Evolutionary conservation across 2,888 invertebrate genomes (phyloP).

Genomic region (Apeira syringaria): DNA sequence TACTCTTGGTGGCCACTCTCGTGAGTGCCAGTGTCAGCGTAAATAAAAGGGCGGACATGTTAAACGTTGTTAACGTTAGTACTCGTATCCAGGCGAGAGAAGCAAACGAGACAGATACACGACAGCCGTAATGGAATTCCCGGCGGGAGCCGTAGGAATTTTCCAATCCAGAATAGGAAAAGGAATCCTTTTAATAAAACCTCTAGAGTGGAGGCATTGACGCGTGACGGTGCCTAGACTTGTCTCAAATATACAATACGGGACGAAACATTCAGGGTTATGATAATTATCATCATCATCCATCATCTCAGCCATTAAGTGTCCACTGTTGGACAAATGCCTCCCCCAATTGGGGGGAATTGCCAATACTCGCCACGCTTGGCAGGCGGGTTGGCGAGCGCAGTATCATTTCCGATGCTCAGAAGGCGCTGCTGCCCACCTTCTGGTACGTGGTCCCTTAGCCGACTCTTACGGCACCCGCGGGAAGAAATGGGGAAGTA

Average conservation of each 20-base stretch:
- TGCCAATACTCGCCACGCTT: too few relatives aligned
- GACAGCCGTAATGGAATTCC: conserved; percentile 62
- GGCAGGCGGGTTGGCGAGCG: too few relatives aligned
- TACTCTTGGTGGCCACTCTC: too few relatives aligned
- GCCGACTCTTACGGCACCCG: too few relatives aligned
- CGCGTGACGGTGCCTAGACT: conserved; percentile 19
- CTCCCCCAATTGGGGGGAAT: too few relatives aligned
- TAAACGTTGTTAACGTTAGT: conserved; percentile 30
- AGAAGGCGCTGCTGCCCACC: too few relatives aligned
- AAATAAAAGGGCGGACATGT: conserved; percentile 5
- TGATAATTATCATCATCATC: too few relatives aligned
- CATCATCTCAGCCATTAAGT: too few relatives aligned
- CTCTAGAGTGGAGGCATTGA: conserved; percentile 32
- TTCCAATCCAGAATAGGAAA: conserved; percentile 57
- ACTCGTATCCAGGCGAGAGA: conserved; percentile 37
- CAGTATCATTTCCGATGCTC: too few relatives aligned
- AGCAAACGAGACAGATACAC: conserved; percentile 50
- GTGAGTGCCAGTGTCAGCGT: background rate
- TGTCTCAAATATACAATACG: background rate
- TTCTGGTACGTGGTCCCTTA: too few relatives aligned
- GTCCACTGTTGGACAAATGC: too few relatives aligned
- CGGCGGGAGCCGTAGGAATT: conserved; percentile 48
- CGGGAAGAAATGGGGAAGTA: too few relatives aligned
- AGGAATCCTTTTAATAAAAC: conserved; percentile 58
- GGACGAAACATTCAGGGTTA: background rate